phyloP scores from a whole-genome alignment of 2,113 vertebrate genomes.

The Psettodes erumei region DNA sequence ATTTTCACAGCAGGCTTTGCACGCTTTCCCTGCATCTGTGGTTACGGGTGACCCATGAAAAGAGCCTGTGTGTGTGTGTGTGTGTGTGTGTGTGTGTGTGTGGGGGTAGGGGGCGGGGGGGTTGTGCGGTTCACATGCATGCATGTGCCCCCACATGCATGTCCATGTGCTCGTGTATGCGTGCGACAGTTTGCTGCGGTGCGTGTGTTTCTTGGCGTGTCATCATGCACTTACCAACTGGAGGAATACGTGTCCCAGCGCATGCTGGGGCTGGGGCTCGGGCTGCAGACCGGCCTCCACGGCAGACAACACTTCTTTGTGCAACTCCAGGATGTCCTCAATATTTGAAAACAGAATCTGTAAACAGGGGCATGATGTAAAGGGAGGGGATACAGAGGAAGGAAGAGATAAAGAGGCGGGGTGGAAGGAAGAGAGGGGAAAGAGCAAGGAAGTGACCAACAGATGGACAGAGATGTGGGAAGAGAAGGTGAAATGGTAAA shows the following conservation, averaged over 20 bases:
- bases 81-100: too few species aligned
- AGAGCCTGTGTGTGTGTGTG: slow-evolving; percentile 31
- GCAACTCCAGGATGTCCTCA: slow-evolving; percentile 95
- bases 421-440: slow-evolving; percentile 23
- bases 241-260: slow-evolving; percentile 94
- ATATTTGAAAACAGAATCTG: slow-evolving; percentile 99
- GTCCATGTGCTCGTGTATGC: slow-evolving; percentile 4
- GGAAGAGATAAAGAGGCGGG: slow-evolving; percentile 38
- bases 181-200: slow-evolving; percentile 11
- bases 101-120: too few species aligned
- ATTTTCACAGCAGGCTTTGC: slow-evolving; percentile 66
- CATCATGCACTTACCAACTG: slow-evolving; percentile 93
- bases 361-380: slow-evolving; percentile 42
- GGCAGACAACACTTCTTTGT: slow-evolving; percentile 90
- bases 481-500: background rate
- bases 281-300: slow-evolving; percentile 92
- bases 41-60: slow-evolving; percentile 57
- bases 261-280: slow-evolving; percentile 93
- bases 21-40: slow-evolving; percentile 61
- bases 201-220: slow-evolving; percentile 9
- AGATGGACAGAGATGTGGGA: slow-evolving; percentile 29
- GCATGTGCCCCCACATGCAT: slow-evolving; percentile 22
- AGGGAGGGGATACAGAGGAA: slow-evolving; percentile 40
- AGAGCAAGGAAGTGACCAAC: slow-evolving; percentile 39
- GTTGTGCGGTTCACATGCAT: slow-evolving; percentile 28